Conservation (phyloP, 1,140 invertebrate species). For the Platorchestia sp. region DNA sequence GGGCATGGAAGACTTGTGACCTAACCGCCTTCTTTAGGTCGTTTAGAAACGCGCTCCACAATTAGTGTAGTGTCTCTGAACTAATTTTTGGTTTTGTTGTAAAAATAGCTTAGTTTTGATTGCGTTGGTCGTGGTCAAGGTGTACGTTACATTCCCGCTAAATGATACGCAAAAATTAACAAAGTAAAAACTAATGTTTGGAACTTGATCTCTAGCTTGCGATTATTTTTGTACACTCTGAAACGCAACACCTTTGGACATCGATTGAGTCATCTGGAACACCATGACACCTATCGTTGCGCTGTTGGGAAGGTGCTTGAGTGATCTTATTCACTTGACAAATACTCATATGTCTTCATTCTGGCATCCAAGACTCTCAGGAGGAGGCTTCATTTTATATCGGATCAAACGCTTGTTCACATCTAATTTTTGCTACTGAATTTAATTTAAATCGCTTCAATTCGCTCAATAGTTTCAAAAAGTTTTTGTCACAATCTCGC, state of each 20-base stretch:
- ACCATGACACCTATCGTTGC: background rate
- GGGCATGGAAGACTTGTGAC: slow-evolving; percentile 72
- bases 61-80: background rate
- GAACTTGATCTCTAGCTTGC: background rate
- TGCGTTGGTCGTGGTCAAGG: too few species aligned
- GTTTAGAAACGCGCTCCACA: background rate
- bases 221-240: background rate
- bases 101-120: background rate
- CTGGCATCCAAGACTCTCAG: too few species aligned
- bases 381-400: background rate
- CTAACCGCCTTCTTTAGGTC: background rate
- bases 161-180: too few species aligned
- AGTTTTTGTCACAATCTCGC: background rate
- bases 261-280: background rate
- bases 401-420: background rate
- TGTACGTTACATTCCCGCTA: background rate
- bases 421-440: background rate
- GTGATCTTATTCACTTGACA: background rate
- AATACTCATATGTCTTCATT: background rate
- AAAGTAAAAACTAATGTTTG: background rate
- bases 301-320: background rate
- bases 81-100: background rate
- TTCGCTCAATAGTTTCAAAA: background rate
- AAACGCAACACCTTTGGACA: background rate
- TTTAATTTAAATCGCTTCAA: background rate